Evolutionary conservation across 2,113 vertebrate genomes (phyloP).

Genomic region (Albula glossodonta): DNA sequence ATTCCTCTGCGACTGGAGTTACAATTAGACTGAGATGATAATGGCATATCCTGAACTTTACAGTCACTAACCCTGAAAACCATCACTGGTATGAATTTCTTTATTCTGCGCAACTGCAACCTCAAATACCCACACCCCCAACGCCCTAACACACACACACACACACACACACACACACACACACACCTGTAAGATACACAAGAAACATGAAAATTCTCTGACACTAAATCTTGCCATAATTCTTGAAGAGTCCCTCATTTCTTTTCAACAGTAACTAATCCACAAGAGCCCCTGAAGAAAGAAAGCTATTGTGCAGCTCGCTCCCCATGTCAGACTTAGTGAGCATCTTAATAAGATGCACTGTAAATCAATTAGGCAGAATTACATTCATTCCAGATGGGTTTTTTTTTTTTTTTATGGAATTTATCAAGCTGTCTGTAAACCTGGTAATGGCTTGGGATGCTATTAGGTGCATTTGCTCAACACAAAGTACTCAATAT

Average conservation of each 20-base stretch:
- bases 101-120: too few relatives aligned
- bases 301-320: not conserved
- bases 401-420: slow-evolving; percentile 29
- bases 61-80: not conserved
- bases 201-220: not conserved
- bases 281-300: not conserved
- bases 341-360: slow-evolving; percentile 4
- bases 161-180: not conserved
- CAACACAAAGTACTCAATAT: slow-evolving; percentile 10
- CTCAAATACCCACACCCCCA: too few relatives aligned
- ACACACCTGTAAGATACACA: not conserved
- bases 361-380: slow-evolving; percentile 41
- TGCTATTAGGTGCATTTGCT: slow-evolving; percentile 40
- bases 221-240: not conserved
- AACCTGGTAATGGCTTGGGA: slow-evolving; percentile 37
- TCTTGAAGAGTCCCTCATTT: not conserved
- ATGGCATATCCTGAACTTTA: not conserved
- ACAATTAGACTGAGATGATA: not conserved
- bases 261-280: not conserved
- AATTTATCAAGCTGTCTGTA: slow-evolving; percentile 45
- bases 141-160: too few relatives aligned
- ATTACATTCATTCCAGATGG: slow-evolving; percentile 38
- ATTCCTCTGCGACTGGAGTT: not conserved
- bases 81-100: not conserved
- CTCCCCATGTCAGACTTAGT: not conserved